A percentile compares a stretch with the other conserved stretches of the same genome.
Evolutionary conservation across 1,140 invertebrate species (phyloP).

Genomic region (Danaus plexippus): DNA sequence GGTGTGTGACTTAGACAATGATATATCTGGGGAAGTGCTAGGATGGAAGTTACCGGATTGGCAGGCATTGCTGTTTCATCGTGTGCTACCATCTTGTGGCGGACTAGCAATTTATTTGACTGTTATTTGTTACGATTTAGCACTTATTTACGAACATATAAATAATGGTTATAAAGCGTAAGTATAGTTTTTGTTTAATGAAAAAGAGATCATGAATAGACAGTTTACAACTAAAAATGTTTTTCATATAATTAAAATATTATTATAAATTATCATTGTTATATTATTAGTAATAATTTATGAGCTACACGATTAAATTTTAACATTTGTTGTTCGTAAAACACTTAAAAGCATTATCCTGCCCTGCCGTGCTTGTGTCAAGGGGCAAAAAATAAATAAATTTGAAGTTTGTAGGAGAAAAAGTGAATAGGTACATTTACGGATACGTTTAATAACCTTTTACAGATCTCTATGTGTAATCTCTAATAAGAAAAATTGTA

Average conservation of each 20-base stretch:
- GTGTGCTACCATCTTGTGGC: conserved; percentile 56
- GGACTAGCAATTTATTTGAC: conserved; percentile 52
- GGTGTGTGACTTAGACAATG: conserved; percentile 54
- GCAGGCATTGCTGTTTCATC: conserved; percentile 52
- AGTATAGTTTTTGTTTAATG: conserved; percentile 19
- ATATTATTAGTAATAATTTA: conserved; percentile 8
- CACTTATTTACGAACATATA: conserved; percentile 46
- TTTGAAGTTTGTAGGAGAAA: too few relatives aligned
- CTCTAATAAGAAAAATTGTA: not conserved
- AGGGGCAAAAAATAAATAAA: too few relatives aligned
- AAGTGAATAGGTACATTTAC: too few relatives aligned
- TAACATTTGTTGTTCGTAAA: too few relatives aligned
- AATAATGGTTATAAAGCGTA: conserved; percentile 41
- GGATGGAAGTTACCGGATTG: conserved; percentile 52
- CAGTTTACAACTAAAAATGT: too few relatives aligned
- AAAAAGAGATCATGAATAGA: too few relatives aligned
- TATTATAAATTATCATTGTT: not conserved
- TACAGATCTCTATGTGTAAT: too few relatives aligned
- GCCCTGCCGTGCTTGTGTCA: too few relatives aligned
- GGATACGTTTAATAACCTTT: too few relatives aligned
- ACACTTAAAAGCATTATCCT: too few relatives aligned
- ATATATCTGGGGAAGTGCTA: conserved; percentile 51
- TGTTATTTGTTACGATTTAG: conserved; percentile 53
- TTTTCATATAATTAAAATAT: too few relatives aligned
- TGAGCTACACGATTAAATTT: not conserved